These are phyloP conservation scores for Lissonota sp. DNA, from an alignment of 2,888 invertebrate species.

Conservation along the genomic window DNA sequence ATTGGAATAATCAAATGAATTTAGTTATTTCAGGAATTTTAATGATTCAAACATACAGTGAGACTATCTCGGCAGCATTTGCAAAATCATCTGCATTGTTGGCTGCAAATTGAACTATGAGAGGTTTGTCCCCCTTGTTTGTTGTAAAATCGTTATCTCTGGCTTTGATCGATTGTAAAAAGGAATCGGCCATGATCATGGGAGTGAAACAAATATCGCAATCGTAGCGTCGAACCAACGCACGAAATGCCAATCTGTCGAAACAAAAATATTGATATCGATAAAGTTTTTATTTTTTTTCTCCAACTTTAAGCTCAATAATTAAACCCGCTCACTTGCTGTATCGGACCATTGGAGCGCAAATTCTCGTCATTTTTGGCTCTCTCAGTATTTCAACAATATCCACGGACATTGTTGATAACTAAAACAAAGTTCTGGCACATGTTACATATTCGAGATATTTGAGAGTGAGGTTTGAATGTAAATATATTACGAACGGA, in stretches of 20 bases:
- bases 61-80: constrained; percentile 92
- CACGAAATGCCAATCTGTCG: constrained; percentile 86
- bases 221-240: constrained; percentile 90
- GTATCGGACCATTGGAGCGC: constrained; percentile 98
- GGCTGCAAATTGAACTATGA: constrained; percentile 98
- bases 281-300: not conserved
- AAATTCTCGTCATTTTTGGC: constrained; percentile 88
- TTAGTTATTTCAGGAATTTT: no score
- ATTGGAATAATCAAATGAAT: no score
- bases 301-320: not conserved
- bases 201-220: constrained; percentile 97
- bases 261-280: constrained; percentile 9
- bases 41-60: constrained; percentile 86
- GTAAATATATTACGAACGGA: no score
- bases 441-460: no score
- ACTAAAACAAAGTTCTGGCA: no score
- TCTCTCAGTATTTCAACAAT: constrained; percentile 88
- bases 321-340: constrained; percentile 88
- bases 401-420: constrained; percentile 79
- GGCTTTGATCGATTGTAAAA: constrained; percentile 94
- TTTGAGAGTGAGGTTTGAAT: no score
- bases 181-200: constrained; percentile 98
- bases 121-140: constrained; percentile 89
- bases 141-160: constrained; percentile 93
- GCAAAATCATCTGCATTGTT: constrained; percentile 93